Evolutionary conservation across 2,888 invertebrate genomes (phyloP).

Genomic region (Caenorhabditis panamensis): DNA sequence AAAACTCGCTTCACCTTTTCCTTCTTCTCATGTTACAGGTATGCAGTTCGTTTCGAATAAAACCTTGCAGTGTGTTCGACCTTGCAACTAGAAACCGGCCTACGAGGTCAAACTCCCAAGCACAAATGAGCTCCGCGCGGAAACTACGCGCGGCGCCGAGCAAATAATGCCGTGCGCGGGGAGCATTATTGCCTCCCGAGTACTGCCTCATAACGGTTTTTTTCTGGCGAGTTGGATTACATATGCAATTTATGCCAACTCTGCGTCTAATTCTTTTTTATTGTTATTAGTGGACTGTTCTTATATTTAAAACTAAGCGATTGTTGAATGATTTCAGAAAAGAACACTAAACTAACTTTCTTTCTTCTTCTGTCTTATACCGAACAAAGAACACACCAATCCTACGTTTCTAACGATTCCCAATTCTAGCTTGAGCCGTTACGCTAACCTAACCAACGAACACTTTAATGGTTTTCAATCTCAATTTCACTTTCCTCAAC

Average conservation of each 20-base stretch:
- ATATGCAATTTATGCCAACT: conserved; percentile 14
- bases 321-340: no score
- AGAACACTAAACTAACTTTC: no score
- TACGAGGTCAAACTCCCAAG: conserved; percentile 51
- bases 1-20: background rate
- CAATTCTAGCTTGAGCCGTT: no score
- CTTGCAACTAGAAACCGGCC: conserved; percentile 17
- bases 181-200: conserved; percentile 14
- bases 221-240: conserved; percentile 22
- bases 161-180: conserved; percentile 22
- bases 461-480: no score
- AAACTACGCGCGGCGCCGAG: conserved; percentile 31
- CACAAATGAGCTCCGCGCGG: conserved; percentile 56
- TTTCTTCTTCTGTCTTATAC: no score
- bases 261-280: background rate
- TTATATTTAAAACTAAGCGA: no score
- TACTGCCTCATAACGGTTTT: conserved; percentile 26
- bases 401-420: no score
- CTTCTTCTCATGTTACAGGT: conserved; percentile 21
- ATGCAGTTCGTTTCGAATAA: background rate
- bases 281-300: background rate
- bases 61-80: conserved; percentile 9
- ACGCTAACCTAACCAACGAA: no score
- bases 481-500: conserved; percentile 1
- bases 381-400: no score